Percentiles rank a stretch among this genome's conserved stretches.
phyloP scores from a whole-genome alignment of 1,140 invertebrate species.

The Nylanderia fulva region DNA sequence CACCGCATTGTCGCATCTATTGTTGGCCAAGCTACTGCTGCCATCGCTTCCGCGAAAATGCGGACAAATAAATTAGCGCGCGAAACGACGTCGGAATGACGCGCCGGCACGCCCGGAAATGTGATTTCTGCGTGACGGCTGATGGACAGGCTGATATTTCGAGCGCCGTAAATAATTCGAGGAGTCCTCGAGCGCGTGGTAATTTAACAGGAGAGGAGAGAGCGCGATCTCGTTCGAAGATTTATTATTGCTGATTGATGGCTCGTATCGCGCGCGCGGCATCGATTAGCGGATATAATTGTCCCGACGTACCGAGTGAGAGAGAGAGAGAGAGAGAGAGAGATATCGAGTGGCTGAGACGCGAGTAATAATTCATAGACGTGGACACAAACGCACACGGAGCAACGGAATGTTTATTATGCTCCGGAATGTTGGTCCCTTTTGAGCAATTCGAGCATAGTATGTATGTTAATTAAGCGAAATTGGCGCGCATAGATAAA shows the following conservation, averaged over 20 bases:
- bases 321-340: neutral
- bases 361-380: slow-evolving; percentile 32
- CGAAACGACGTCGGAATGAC: slow-evolving; percentile 54
- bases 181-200: slow-evolving; percentile 43
- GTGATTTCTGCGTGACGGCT: slow-evolving; percentile 62
- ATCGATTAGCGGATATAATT: slow-evolving; percentile 57
- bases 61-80: slow-evolving; percentile 59
- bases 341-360: slow-evolving; percentile 13
- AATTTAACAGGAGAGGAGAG: slow-evolving; percentile 56
- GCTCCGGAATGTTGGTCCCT: neutral
- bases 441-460: slow-evolving; percentile 6
- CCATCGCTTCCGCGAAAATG: slow-evolving; percentile 37
- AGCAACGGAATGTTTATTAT: slow-evolving; percentile 31
- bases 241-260: slow-evolving; percentile 60
- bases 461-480: slow-evolving; percentile 26
- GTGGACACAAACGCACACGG: neutral
- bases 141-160: slow-evolving; percentile 60
- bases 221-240: slow-evolving; percentile 34
- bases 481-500: neutral
- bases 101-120: slow-evolving; percentile 51
- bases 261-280: slow-evolving; percentile 41
- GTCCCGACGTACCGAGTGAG: neutral
- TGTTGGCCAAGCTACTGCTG: neutral
- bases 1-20: neutral
- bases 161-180: slow-evolving; percentile 60